Conservation (phyloP, 2,888 invertebrate genomes). For the Drosophila barbarae region DNA sequence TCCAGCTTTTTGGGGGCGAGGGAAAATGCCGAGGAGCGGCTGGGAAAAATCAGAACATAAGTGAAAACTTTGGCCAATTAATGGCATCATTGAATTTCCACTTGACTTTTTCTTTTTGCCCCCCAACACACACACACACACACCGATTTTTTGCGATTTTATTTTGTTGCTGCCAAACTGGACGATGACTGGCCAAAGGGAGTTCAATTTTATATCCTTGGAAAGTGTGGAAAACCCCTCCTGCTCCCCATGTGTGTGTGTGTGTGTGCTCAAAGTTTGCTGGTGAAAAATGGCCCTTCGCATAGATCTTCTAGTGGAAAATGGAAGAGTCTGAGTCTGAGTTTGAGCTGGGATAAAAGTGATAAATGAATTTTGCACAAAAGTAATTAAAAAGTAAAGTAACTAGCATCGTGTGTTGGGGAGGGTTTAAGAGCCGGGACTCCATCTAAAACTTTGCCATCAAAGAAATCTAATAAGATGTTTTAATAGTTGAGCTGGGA, state of each 20-base stretch:
- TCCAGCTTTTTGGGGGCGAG: background rate
- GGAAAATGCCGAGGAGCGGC: conserved; percentile 9
- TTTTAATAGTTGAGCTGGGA: conserved; percentile 67
- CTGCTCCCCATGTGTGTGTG: conserved; percentile 4
- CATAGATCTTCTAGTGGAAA: conserved; percentile 59
- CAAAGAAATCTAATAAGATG: conserved; percentile 74
- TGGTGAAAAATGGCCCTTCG: conserved; percentile 69
- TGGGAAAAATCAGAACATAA: conserved; percentile 71
- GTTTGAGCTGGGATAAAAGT: conserved; percentile 73
- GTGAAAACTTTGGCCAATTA: conserved; percentile 76
- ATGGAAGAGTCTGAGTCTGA: conserved; percentile 37
- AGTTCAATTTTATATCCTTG: conserved; percentile 70
- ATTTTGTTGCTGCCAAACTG: conserved; percentile 67
- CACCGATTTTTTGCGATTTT: conserved; percentile 18
- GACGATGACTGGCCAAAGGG: conserved; percentile 74
- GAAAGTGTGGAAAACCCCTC: conserved; percentile 30
- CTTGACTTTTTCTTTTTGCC: conserved; percentile 65
- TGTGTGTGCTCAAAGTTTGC: conserved; percentile 61
- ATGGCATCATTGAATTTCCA: conserved; percentile 77
- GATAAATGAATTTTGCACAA: conserved; percentile 75
- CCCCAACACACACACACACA: background rate
- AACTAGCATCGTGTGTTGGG: conserved; percentile 72
- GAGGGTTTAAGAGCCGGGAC: conserved; percentile 7
- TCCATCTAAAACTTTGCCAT: conserved; percentile 59
- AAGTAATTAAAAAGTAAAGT: conserved; percentile 75